Percentiles rank a stretch among this genome's conserved stretches.
These are phyloP conservation scores for Microplitis deprimator DNA, from an alignment of 2,888 invertebrate species.

Conservation along the genomic window DNA sequence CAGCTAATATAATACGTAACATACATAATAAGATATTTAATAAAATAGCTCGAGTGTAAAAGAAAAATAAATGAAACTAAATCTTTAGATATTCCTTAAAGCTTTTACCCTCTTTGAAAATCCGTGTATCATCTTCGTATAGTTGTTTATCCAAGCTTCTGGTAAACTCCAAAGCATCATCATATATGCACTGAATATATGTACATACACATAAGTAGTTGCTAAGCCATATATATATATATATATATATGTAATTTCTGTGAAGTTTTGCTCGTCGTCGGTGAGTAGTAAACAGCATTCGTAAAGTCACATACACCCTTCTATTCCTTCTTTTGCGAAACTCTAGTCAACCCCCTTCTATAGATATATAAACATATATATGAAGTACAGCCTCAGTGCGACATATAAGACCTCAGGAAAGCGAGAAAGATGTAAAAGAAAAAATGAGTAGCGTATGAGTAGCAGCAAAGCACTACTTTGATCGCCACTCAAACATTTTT, in stretches of 20 bases:
- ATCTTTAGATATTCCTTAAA: slow-evolving; percentile 1
- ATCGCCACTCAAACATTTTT: slow-evolving; percentile 70
- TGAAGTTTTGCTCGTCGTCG: slow-evolving; percentile 13
- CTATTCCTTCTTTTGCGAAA: slow-evolving; percentile 25
- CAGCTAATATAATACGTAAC: not conserved
- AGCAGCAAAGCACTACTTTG: slow-evolving; percentile 61
- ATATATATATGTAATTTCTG: slow-evolving; percentile 4
- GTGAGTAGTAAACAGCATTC: slow-evolving; percentile 27
- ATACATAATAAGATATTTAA: not conserved
- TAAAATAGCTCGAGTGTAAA: not conserved
- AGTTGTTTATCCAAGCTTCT: slow-evolving; percentile 38
- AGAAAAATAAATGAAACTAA: slow-evolving; percentile 7
- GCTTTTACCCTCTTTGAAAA: not conserved
- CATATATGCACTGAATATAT: slow-evolving; percentile 6
- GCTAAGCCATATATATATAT: not conserved
- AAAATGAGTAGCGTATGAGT: slow-evolving; percentile 26
- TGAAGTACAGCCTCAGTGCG: not conserved
- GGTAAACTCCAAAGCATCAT: slow-evolving; percentile 35
- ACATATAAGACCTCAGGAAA: slow-evolving; percentile 14
- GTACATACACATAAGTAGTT: slow-evolving; percentile 30
- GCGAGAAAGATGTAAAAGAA: slow-evolving; percentile 34
- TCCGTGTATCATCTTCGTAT: slow-evolving; percentile 14
- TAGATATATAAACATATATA: not conserved
- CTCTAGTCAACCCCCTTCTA: slow-evolving; percentile 5
- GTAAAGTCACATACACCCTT: slow-evolving; percentile 27